These are phyloP conservation scores for Morone saxatilis DNA, from an alignment of 2,113 vertebrate genomes.

Conservation along the genomic window DNA sequence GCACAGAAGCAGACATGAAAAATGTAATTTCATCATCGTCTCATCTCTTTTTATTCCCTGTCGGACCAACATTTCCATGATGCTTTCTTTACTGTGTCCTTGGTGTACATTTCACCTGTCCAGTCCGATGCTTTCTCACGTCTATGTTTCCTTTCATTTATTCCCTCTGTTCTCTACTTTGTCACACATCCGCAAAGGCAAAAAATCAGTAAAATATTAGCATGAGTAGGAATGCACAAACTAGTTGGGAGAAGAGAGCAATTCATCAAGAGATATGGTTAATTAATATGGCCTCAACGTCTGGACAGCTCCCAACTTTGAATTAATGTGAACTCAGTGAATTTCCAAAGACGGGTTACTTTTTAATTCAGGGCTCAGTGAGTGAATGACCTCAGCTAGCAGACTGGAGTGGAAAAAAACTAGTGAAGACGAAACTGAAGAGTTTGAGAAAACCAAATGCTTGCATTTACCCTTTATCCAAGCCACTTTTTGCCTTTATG, in stretches of 20 bases:
- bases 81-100: not conserved
- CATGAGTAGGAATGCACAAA: not conserved
- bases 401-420: not conserved
- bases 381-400: constrained; percentile 28
- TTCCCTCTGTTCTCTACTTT: not conserved
- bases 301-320: not conserved
- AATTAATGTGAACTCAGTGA: constrained; percentile 27
- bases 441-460: not conserved
- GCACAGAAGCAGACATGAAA: not conserved
- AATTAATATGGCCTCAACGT: constrained; percentile 20
- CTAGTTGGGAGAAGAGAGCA: not conserved
- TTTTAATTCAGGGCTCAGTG: not conserved
- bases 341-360: constrained; percentile 25
- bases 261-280: constrained; percentile 14
- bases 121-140: not conserved
- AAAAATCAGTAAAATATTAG: not conserved
- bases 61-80: not conserved
- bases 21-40: not conserved
- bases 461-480: not conserved
- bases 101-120: not conserved
- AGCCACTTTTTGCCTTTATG: not conserved
- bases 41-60: not conserved
- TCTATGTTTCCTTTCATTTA: not conserved
- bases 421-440: not conserved
- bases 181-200: not conserved